Base-by-base conservation (phyloP, 2,888 invertebrate genomes). In the Drosophila anomalipes region DNA sequence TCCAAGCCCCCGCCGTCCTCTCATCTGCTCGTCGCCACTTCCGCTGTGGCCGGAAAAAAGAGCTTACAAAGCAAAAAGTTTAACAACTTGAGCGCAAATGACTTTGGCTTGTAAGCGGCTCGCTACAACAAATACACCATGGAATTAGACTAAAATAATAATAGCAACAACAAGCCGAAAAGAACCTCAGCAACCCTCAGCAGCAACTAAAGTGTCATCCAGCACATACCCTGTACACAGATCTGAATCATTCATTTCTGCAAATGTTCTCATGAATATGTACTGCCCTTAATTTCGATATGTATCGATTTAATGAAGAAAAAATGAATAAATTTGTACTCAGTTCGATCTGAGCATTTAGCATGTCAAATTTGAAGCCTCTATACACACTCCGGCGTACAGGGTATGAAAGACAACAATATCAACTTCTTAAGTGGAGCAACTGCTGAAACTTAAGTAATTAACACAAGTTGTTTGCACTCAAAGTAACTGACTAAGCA, bases 391-490 rank as follows among this genome's bases (percentile, higher is more conserved):
- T 19, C 4, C 30, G 3, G 12, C n/a, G 2, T 30, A 32, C 41
- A 58, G 58, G 58, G 58, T 44, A 44, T 58, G 3, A 2, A 10
- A 16, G 58, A 49, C 47, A 53, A 66, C 52, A 61, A 59, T 47
- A 69, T 60, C 74, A 81, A 81, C 77, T 83, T 81, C 82, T 79
- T 76, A 84, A 82, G 83, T 83, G 82, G 79, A 86, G 79, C 82
- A 90, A 89, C 83, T 83, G 84, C 87, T 87, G 82, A 85, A 85
- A 90, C 89, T 90, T 90, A 90, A 74, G 85, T 89, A 90, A 90
- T 90, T 90, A 90, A 89, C 86, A 85, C 89, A 85, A 87, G 87
- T 90, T 87, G 75, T 81, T 88, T 74, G 72, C 80, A 76, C 80
- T 77, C 64, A 71, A 49, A 71, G 70, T 74, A 74, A 66, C 69